Evolutionary conservation across 2,888 invertebrate genomes (phyloP).

Genomic region (Ceraclea dissimilis): DNA sequence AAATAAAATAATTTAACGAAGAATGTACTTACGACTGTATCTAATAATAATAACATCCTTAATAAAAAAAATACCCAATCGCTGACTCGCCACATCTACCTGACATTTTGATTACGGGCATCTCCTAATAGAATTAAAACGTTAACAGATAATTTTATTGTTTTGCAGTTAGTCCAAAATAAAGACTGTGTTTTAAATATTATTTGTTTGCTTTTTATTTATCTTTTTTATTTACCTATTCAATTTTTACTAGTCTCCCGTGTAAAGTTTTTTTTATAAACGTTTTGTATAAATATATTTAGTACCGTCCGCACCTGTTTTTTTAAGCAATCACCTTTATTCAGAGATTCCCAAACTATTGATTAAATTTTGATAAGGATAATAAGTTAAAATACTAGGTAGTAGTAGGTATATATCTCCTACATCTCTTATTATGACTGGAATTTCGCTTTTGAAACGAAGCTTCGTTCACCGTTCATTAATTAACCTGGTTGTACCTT

Average conservation of each 20-base stretch:
- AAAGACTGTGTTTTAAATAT: not conserved
- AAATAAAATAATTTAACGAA: too few species aligned
- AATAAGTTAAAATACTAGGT: too few species aligned
- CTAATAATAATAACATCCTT: too few species aligned
- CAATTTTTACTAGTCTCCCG: conserved; percentile 1
- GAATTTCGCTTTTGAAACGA: too few species aligned
- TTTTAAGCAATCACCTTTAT: conserved; percentile 3
- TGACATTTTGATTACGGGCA: not conserved
- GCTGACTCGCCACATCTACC: not conserved
- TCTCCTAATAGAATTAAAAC: not conserved
- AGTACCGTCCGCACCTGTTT: conserved; percentile 23
- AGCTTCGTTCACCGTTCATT: too few species aligned
- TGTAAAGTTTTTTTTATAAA: conserved; percentile 4
- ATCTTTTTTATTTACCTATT: conserved; percentile 4
- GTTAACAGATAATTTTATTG: not conserved
- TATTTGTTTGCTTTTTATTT: not conserved
- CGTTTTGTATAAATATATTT: conserved; percentile 12
- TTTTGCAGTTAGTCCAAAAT: not conserved
- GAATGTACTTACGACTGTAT: too few species aligned
- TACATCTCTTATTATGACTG: too few species aligned
- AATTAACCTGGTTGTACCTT: too few species aligned
- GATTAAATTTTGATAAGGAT: too few species aligned
- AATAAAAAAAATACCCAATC: too few species aligned
- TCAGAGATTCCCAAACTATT: not conserved
- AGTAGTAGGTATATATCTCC: too few species aligned